Percentiles rank a stretch among this genome's conserved stretches.
These are phyloP conservation scores for Carollia perspicillata DNA, from an alignment of 2,113 vertebrate genomes.

Conservation along the genomic window DNA sequence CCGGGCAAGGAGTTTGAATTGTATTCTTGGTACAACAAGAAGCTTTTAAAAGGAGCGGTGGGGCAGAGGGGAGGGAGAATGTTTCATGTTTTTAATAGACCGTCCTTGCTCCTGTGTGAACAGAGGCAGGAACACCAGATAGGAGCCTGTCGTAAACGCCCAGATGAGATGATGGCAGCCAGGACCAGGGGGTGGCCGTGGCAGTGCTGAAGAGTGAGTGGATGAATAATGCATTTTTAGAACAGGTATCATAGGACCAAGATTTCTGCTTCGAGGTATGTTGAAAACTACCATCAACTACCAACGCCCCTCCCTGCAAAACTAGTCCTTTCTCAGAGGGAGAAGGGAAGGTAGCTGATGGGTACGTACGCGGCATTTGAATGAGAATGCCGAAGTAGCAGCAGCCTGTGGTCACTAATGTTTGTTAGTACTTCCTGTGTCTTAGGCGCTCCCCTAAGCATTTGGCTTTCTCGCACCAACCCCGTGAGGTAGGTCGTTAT, in stretches of 20 bases:
- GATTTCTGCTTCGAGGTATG: neutral
- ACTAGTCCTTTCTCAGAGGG: neutral
- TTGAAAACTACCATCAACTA: neutral
- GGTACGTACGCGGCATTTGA: neutral
- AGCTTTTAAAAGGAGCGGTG: neutral
- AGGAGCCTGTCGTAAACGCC: neutral
- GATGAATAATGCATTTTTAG: neutral
- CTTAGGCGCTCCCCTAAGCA: neutral
- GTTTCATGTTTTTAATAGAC: neutral
- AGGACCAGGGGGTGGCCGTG: neutral
- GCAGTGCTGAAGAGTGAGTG: neutral
- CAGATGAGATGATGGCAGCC: neutral
- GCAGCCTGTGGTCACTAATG: neutral
- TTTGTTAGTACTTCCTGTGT: neutral
- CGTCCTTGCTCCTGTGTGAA: neutral
- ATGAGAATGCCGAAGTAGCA: neutral
- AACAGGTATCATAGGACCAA: neutral
- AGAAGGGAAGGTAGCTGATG: neutral
- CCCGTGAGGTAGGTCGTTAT: neutral
- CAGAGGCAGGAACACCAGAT: neutral
- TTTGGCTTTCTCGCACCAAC: neutral
- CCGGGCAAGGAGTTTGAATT: neutral
- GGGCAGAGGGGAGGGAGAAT: neutral
- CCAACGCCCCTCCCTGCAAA: neutral
- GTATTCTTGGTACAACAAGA: neutral